Conservation (phyloP, 2,888 invertebrate species). For the Sminthurides aquaticus region DNA sequence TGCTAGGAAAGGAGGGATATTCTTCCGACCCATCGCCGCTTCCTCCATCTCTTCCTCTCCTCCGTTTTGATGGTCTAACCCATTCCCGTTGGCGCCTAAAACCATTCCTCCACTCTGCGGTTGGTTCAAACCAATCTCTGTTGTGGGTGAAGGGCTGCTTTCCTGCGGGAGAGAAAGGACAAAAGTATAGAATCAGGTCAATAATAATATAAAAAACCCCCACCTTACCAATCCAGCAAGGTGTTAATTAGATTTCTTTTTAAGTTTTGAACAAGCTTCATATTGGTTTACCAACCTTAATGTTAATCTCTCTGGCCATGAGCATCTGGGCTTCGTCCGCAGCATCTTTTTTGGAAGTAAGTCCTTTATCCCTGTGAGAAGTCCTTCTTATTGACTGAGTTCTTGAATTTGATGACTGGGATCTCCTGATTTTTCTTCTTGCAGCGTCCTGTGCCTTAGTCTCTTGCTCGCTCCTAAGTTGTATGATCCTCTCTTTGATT, state of each 20-base stretch:
- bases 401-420: constrained; percentile 66
- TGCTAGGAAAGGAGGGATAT: constrained; percentile 27
- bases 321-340: constrained; percentile 72
- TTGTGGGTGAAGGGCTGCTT: constrained; percentile 39
- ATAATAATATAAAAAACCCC: neutral
- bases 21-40: constrained; percentile 18
- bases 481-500: constrained; percentile 78
- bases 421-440: constrained; percentile 59
- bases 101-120: constrained; percentile 5
- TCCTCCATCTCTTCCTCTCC: constrained; percentile 32
- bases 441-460: constrained; percentile 58
- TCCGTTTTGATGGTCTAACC: constrained; percentile 14
- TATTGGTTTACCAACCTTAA: constrained; percentile 27
- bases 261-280: neutral
- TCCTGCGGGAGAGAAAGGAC: too few relatives aligned
- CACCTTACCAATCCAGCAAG: too few relatives aligned
- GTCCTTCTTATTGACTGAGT: constrained; percentile 90
- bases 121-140: constrained; percentile 14
- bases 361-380: constrained; percentile 83
- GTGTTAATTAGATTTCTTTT: neutral
- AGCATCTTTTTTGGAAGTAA: constrained; percentile 88
- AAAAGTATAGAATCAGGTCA: neutral
- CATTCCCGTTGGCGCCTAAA: constrained; percentile 20
- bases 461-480: constrained; percentile 83
- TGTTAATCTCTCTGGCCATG: constrained; percentile 33